These are phyloP conservation scores for Opisthograptis luteolata DNA, from an alignment of 2,888 invertebrate species.

Conservation along the genomic window DNA sequence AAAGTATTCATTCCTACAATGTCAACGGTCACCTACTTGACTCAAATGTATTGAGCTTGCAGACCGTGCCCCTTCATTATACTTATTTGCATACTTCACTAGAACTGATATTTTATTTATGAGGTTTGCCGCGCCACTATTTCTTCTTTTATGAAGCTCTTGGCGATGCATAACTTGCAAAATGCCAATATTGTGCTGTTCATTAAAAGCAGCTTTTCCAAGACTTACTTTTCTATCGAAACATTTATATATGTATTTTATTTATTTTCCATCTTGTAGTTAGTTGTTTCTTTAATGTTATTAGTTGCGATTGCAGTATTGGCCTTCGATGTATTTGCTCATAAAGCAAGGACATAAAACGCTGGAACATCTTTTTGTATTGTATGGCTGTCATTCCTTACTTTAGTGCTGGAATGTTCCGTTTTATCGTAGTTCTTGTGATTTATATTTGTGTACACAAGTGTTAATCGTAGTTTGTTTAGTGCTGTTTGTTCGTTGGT, in stretches of 20 bases:
- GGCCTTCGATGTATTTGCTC: neutral
- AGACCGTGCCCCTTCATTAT: conserved; percentile 11
- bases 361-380: conserved; percentile 5
- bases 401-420: conserved; percentile 10
- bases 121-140: neutral
- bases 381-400: conserved; percentile 3
- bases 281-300: conserved; percentile 9
- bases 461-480: conserved; percentile 12
- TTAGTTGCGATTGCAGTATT: neutral
- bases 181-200: neutral
- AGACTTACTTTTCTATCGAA: neutral
- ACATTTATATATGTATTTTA: neutral
- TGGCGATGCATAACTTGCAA: too few relatives aligned
- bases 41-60: conserved; percentile 33
- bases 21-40: conserved; percentile 43
- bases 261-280: neutral
- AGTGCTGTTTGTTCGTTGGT: conserved; percentile 2
- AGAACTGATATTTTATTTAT: conserved; percentile 19
- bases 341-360: conserved; percentile 11
- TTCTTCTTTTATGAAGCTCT: neutral
- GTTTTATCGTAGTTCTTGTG: conserved; percentile 10
- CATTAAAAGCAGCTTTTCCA: neutral
- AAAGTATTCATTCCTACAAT: conserved; percentile 54
- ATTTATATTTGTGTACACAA: conserved; percentile 8
- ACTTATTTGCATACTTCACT: conserved; percentile 13